Base-by-base conservation (phyloP, 2,888 invertebrate genomes). In the Lasius fuliginosus region DNA sequence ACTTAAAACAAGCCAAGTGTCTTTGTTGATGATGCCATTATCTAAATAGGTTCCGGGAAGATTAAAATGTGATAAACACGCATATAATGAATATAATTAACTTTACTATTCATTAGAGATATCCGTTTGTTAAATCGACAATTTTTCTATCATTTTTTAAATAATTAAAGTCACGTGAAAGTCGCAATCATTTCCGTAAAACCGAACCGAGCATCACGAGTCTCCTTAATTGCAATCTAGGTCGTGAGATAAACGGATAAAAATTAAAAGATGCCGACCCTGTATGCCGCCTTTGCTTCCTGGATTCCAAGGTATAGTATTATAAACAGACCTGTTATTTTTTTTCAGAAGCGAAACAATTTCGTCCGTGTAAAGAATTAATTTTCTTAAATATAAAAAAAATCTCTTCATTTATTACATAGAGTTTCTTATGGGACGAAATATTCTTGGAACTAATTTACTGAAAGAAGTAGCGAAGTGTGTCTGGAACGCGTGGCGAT, bases 301-400 rank as follows among this genome's bases (percentile, higher is more conserved):
- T 97, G 97, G 97, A 97, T 97, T 93, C 97, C 97, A 94, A 97
- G 97, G 95, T 97, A 95, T 67, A 62, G 83, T 90, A 90, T 86
- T 90, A 90, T 86, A 23, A 60, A 56, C 58, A 53, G 79, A 67
- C 33, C 33, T 49, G 23, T 4, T 36, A 6, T 0, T 53, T 79
- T 76, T 76, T 60, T 81, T 53, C 30, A 58, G 64, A 40, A 11
- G 40, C 33, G 23, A 58, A 23, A 64, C 33, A 81, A 74, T 33
- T 40, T 42, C 23, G 49, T 18, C 27, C 36, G 1, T 42, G 1
- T 53, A 53, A 49, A 67, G 15, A 23, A 23, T 64, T 67, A 65
- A 33, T 64, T 64, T 36, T 64, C 2, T 65, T 8, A 53, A 36
- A 27, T 18, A 11, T 53, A 33, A 30, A 27, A 27, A 42, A 23